Conservation (phyloP, 2,888 invertebrate genomes). For the Ligdia adustata region DNA sequence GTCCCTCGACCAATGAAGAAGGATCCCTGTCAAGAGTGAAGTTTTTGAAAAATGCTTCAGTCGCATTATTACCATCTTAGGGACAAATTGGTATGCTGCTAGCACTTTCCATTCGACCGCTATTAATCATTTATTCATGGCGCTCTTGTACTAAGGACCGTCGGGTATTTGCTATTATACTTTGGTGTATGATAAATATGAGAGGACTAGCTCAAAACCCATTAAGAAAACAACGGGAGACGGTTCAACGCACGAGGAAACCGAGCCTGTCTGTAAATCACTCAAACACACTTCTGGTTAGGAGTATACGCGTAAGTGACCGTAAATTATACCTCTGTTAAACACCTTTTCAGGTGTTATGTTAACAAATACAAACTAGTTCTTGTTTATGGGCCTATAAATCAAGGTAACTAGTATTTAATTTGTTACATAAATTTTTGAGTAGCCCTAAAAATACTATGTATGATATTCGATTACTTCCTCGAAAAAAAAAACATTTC, state of each 20-base stretch:
- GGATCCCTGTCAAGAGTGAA: slow-evolving; percentile 57
- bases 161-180: slow-evolving; percentile 55
- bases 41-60: slow-evolving; percentile 72
- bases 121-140: slow-evolving; percentile 81
- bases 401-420: not conserved
- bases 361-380: not conserved
- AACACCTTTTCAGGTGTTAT: slow-evolving; percentile 11
- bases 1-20: slow-evolving; percentile 54
- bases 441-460: too few species aligned
- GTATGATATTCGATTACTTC: too few species aligned
- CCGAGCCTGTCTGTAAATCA: slow-evolving; percentile 27
- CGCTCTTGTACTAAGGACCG: slow-evolving; percentile 61
- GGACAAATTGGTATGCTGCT: slow-evolving; percentile 77
- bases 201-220: slow-evolving; percentile 31
- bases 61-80: slow-evolving; percentile 73
- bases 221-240: slow-evolving; percentile 35
- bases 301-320: slow-evolving; percentile 13
- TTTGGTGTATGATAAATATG: slow-evolving; percentile 41
- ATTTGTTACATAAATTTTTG: too few species aligned
- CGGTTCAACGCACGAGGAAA: slow-evolving; percentile 27
- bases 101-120: slow-evolving; percentile 67
- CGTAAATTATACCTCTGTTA: slow-evolving; percentile 26
- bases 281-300: slow-evolving; percentile 20
- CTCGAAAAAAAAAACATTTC: too few species aligned
- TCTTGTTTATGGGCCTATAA: not conserved